Conservation (phyloP, 2,113 vertebrate genomes). For the Tauraco erythrolophus region DNA sequence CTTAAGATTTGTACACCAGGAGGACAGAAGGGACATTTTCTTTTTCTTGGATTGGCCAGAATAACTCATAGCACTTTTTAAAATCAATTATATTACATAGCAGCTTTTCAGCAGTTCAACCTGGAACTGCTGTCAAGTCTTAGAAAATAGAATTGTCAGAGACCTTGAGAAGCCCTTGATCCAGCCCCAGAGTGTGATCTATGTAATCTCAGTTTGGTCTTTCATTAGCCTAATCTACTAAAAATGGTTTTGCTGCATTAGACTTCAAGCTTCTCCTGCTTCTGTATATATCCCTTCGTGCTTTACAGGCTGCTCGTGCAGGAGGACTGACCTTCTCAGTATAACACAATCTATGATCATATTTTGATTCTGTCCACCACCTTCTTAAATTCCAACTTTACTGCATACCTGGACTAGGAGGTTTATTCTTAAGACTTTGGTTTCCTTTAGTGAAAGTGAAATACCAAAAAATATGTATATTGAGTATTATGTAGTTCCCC, state of each 20-base stretch:
- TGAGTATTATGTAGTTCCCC: background rate
- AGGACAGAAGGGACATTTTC: conserved; percentile 44
- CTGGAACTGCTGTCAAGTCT: conserved; percentile 13
- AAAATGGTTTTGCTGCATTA: background rate
- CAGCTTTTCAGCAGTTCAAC: conserved; percentile 10
- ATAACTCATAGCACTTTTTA: conserved; percentile 21
- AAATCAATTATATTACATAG: conserved; percentile 50
- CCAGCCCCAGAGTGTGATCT: background rate
- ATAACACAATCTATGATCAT: background rate
- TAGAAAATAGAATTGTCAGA: background rate
- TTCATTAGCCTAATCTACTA: background rate
- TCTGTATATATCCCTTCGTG: background rate
- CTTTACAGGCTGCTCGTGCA: background rate
- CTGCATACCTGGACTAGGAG: background rate
- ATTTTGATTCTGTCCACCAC: background rate
- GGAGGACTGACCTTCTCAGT: background rate
- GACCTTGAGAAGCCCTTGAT: conserved; percentile 44
- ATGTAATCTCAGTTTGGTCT: background rate
- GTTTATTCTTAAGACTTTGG: background rate
- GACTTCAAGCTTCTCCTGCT: background rate
- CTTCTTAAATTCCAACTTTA: background rate
- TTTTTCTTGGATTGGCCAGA: conserved; percentile 15
- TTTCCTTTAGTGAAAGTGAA: background rate
- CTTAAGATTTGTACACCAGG: background rate
- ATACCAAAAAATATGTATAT: rapidly evolving